A percentile compares a stretch with the other conserved stretches of the same genome.
Conservation (phyloP, 1,140 invertebrate genomes). For the Platorchestia sp. region DNA sequence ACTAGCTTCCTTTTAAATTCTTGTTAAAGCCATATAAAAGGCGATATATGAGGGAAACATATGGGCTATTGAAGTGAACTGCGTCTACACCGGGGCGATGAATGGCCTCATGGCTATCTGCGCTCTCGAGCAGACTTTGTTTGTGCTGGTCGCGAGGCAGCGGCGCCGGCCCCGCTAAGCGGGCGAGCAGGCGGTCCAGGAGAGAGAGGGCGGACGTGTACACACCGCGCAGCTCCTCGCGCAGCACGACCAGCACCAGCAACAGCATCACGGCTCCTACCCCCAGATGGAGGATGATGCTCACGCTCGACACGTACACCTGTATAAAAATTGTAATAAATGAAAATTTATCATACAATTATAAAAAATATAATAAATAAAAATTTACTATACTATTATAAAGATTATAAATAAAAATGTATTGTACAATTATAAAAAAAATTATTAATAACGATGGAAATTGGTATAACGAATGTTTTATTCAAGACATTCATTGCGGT, state of each 20-base stretch:
- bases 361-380: neutral
- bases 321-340: neutral
- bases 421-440: neutral
- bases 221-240: neutral
- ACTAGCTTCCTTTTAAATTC: neutral
- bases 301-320: slow-evolving; percentile 1
- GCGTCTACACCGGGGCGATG: neutral
- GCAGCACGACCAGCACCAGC: neutral
- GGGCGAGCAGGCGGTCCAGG: neutral
- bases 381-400: neutral
- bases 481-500: neutral
- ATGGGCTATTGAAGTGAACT: neutral
- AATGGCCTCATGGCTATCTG: neutral
- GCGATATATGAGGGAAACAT: neutral
- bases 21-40: neutral
- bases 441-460: neutral
- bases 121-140: neutral
- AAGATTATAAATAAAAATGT: neutral
- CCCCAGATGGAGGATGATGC: neutral
- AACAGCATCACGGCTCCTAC: neutral
- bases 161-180: neutral
- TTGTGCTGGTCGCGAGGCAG: neutral
- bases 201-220: neutral
- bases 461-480: neutral
- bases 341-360: neutral